phyloP scores from a whole-genome alignment of 2,888 invertebrate genomes.

The Rhagonycha fulva region DNA sequence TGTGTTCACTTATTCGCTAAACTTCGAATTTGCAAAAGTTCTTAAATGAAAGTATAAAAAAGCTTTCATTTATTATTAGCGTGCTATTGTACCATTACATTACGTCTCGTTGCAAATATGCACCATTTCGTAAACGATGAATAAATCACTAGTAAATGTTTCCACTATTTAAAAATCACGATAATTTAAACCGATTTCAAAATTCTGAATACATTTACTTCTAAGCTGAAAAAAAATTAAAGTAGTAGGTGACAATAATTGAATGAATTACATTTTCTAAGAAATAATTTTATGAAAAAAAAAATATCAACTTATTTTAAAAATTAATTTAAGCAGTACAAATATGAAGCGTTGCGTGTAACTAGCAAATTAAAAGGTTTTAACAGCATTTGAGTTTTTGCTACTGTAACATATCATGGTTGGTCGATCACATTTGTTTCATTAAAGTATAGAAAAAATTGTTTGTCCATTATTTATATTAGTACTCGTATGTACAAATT shows the following conservation, averaged over 20 bases:
- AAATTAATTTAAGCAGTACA: not conserved
- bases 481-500: too few relatives aligned
- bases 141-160: not conserved
- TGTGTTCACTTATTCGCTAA: not conserved
- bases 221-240: not conserved
- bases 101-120: not conserved
- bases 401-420: not conserved
- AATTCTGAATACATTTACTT: not conserved
- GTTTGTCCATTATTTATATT: too few relatives aligned
- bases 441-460: too few relatives aligned
- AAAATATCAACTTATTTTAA: not conserved
- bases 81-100: not conserved
- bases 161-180: not conserved
- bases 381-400: not conserved
- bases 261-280: not conserved
- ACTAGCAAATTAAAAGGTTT: not conserved
- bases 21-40: not conserved
- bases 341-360: not conserved
- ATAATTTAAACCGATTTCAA: not conserved
- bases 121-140: not conserved
- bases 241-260: not conserved
- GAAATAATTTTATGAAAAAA: not conserved
- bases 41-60: not conserved
- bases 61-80: not conserved
- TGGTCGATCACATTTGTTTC: not conserved